phyloP scores from a whole-genome alignment of 1,140 invertebrate genomes.

The Drosophila watanabei region DNA sequence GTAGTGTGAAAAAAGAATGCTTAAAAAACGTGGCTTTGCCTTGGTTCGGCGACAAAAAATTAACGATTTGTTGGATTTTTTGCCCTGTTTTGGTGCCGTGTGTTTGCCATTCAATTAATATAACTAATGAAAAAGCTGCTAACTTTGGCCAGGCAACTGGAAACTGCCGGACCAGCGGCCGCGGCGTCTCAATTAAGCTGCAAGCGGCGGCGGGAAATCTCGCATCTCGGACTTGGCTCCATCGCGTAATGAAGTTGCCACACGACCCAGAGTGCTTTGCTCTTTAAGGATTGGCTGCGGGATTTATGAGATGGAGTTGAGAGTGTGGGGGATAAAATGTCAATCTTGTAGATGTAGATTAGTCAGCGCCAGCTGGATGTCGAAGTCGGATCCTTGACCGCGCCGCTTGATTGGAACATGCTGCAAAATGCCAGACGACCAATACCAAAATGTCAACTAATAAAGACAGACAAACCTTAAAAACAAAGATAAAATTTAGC shows the following conservation, averaged over 20 bases:
- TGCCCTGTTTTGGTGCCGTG: slow-evolving; percentile 10
- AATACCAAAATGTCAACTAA: slow-evolving; percentile 34
- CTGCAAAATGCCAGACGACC: slow-evolving; percentile 35
- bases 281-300: slow-evolving; percentile 58
- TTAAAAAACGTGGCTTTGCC: slow-evolving; percentile 35
- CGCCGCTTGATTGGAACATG: slow-evolving; percentile 28
- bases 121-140: slow-evolving; percentile 75
- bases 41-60: slow-evolving; percentile 49
- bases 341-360: slow-evolving; percentile 53
- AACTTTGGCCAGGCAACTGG: slow-evolving; percentile 60
- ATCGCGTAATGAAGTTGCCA: slow-evolving; percentile 59
- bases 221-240: slow-evolving; percentile 22
- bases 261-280: slow-evolving; percentile 23
- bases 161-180: slow-evolving; percentile 34
- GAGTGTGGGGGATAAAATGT: slow-evolving; percentile 39
- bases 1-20: slow-evolving; percentile 18
- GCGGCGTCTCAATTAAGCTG: slow-evolving; percentile 67
- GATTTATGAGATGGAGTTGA: slow-evolving; percentile 44
- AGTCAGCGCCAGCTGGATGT: slow-evolving; percentile 33
- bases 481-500: not conserved
- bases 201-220: slow-evolving; percentile 25
- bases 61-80: slow-evolving; percentile 7
- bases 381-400: slow-evolving; percentile 36
- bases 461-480: slow-evolving; percentile 2
- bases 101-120: slow-evolving; percentile 74